A percentile compares a stretch with the other conserved stretches of the same genome.
Conservation (phyloP, 2,888 invertebrate genomes). For the Linyphia triangularis region DNA sequence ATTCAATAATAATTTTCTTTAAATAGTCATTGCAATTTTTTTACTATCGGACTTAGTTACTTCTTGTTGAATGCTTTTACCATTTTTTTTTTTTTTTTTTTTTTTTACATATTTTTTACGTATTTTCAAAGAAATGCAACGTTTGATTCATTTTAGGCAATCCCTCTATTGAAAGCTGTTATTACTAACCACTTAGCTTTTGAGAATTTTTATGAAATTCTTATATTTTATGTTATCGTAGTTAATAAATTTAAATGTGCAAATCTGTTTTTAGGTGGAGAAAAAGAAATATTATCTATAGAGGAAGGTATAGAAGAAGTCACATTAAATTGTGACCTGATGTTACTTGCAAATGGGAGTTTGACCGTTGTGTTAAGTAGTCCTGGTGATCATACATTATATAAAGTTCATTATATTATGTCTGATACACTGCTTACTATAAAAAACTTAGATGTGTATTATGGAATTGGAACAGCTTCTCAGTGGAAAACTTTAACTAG, state of each 20-base stretch:
- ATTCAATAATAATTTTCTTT: no score
- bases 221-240: background rate
- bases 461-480: slow-evolving; percentile 70
- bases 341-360: slow-evolving; percentile 89
- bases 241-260: background rate
- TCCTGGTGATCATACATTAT: slow-evolving; percentile 85
- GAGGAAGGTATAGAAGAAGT: slow-evolving; percentile 86
- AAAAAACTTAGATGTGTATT: slow-evolving; percentile 54
- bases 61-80: no score
- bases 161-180: no score
- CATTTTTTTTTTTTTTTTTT: no score
- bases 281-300: slow-evolving; percentile 82
- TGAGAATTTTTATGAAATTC: background rate
- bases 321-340: slow-evolving; percentile 85
- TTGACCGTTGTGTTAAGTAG: slow-evolving; percentile 88
- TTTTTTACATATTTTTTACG: no score
- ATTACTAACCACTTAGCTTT: background rate
- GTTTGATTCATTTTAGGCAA: no score
- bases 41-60: no score
- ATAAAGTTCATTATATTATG: slow-evolving; percentile 90
- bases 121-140: no score
- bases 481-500: slow-evolving; percentile 82
- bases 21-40: no score
- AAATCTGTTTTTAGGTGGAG: slow-evolving; percentile 80
- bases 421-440: slow-evolving; percentile 87